Evolutionary conservation across 2,113 vertebrate species (phyloP).

Genomic region (Trinectes maculatus): DNA sequence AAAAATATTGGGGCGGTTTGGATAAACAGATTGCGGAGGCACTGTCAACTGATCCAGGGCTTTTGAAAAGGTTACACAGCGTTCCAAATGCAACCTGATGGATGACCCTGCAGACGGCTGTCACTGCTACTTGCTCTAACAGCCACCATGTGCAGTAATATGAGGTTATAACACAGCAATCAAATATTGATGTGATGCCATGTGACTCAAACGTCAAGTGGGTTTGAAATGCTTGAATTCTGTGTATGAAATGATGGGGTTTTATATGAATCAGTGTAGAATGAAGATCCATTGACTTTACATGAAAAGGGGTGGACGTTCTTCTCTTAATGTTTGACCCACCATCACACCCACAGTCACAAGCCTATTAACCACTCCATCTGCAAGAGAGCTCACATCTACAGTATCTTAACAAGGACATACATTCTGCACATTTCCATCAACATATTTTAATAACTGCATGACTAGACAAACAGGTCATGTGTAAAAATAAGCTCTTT

Average conservation of each 20-base stretch:
- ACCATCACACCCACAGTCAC: neutral
- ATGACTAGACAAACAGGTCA: neutral
- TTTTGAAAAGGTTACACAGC: conserved; percentile 34
- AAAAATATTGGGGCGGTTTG: conserved; percentile 50
- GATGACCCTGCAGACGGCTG: conserved; percentile 34
- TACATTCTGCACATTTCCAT: neutral
- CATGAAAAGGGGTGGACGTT: neutral
- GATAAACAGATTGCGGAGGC: conserved; percentile 47
- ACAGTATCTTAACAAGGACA: neutral
- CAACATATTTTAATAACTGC: conserved; percentile 3
- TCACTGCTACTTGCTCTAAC: conserved; percentile 40
- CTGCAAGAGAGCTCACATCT: neutral
- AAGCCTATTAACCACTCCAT: conserved; percentile 1
- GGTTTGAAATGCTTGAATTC: conserved; percentile 6
- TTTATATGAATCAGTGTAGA: neutral
- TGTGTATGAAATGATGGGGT: conserved; percentile 4
- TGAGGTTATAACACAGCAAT: conserved; percentile 28
- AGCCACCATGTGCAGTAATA: conserved; percentile 19
- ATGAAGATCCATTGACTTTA: neutral
- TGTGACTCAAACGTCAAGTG: conserved; percentile 9
- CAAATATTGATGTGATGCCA: conserved; percentile 17
- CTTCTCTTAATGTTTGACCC: neutral
- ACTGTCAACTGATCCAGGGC: conserved; percentile 25
- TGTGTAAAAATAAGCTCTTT: neutral
- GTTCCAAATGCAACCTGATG: conserved; percentile 47